Evolutionary conservation across 37 sponge, comb jelly and placozoan species (phyloP).

Genomic region (Cliona cf. orientalis): DNA sequence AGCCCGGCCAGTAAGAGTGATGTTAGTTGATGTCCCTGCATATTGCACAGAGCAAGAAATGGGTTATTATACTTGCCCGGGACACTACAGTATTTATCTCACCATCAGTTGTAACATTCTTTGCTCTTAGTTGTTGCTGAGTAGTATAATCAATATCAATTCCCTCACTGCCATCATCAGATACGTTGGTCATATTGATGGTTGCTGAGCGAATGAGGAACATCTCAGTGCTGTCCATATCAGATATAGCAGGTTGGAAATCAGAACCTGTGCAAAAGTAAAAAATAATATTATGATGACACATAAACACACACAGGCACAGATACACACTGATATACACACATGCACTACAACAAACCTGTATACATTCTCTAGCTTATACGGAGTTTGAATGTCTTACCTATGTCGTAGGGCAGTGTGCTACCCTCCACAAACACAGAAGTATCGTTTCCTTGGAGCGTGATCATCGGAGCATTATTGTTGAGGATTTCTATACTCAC

Average conservation of each 20-base stretch:
- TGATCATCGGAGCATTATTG: slow-evolving; percentile 54
- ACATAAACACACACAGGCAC: background rate
- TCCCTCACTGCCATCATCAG: slow-evolving; percentile 40
- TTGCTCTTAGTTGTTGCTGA: background rate
- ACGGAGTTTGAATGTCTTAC: background rate
- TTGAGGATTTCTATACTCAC: slow-evolving; percentile 49
- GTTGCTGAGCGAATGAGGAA: slow-evolving; percentile 41
- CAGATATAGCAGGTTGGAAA: slow-evolving; percentile 37
- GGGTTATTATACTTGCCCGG: background rate
- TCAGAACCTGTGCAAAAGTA: background rate
- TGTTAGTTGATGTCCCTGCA: slow-evolving; percentile 4
- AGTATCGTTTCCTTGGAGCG: slow-evolving; percentile 20
- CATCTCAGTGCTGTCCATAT: slow-evolving; percentile 35
- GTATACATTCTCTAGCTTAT: background rate
- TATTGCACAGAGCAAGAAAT: background rate
- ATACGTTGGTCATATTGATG: slow-evolving; percentile 14
- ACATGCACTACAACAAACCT: background rate
- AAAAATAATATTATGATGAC: background rate
- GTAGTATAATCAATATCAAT: background rate
- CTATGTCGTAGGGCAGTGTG: background rate
- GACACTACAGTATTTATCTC: background rate
- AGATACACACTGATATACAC: too few species aligned
- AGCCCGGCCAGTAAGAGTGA: slow-evolving; percentile 34
- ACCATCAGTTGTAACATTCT: background rate
- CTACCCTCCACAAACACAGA: slow-evolving; percentile 43